Percentiles rank a stretch among this genome's conserved stretches.
phyloP scores from a whole-genome alignment of 2,888 invertebrate species.

The Sminthurinus aureus region DNA sequence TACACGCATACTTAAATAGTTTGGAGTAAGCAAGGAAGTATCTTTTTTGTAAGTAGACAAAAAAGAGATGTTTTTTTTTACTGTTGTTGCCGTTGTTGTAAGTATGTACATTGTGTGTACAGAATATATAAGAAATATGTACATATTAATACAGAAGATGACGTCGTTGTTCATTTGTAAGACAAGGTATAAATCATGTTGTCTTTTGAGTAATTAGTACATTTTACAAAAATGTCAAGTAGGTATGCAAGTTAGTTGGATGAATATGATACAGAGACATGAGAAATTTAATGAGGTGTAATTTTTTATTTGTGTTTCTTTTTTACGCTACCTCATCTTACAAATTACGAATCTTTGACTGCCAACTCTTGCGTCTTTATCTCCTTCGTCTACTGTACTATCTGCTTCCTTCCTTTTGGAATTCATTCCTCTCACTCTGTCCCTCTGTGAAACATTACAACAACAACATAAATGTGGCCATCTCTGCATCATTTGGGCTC shows the following conservation, averaged over 20 bases:
- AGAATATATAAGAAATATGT: background rate
- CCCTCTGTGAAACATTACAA: background rate
- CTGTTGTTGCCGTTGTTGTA: background rate
- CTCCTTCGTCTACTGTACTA: constrained; percentile 11
- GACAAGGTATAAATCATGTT: constrained; percentile 42
- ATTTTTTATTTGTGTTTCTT: constrained; percentile 30
- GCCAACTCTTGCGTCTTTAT: background rate
- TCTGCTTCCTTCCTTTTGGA: background rate
- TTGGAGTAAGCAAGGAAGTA: constrained; percentile 24
- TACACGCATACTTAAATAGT: too few species aligned
- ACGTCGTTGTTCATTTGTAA: constrained; percentile 29
- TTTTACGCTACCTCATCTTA: background rate
- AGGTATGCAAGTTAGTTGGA: constrained; percentile 34
- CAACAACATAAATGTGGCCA: background rate
- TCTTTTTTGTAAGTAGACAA: background rate
- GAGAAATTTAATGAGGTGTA: constrained; percentile 34
- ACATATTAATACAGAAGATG: constrained; percentile 13
- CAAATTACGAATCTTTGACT: constrained; percentile 13
- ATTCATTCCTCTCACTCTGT: background rate
- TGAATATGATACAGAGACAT: constrained; percentile 22
- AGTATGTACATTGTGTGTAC: background rate
- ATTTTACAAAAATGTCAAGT: constrained; percentile 40
- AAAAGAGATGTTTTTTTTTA: background rate
- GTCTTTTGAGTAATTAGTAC: constrained; percentile 42
- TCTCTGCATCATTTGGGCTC: background rate